phyloP scores from a whole-genome alignment of 2,888 invertebrate species.

The Amphipoea lucens region DNA sequence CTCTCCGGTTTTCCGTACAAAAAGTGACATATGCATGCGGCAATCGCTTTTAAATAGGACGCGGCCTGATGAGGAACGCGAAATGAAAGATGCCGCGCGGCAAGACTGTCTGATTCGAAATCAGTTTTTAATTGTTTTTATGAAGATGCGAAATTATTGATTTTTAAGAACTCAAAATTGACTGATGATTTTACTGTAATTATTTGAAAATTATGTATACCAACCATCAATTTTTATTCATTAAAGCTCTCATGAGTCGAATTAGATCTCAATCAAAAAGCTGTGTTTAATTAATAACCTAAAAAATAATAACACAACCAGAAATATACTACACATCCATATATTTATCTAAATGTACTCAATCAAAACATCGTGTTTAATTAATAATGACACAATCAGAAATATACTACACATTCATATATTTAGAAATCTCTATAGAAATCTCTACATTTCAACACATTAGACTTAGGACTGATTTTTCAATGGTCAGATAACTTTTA shows the following conservation, averaged over 20 bases:
- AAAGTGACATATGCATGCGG: neutral
- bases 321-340: slow-evolving; percentile 8
- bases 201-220: slow-evolving; percentile 9
- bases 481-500: neutral
- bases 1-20: neutral
- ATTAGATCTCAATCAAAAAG: slow-evolving; percentile 61
- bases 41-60: neutral
- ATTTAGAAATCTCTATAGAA: slow-evolving; percentile 10
- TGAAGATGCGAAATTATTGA: neutral
- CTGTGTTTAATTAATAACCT: slow-evolving; percentile 45
- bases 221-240: slow-evolving; percentile 1
- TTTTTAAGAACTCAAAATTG: neutral
- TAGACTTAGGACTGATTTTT: neutral
- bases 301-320: slow-evolving; percentile 2
- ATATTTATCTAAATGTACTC: slow-evolving; percentile 41
- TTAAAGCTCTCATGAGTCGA: slow-evolving; percentile 41
- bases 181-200: slow-evolving; percentile 4
- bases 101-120: neutral
- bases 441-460: neutral
- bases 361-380: slow-evolving; percentile 49
- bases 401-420: slow-evolving; percentile 9
- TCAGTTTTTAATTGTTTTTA: slow-evolving; percentile 1
- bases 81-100: no score
- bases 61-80: neutral
- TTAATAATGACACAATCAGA: slow-evolving; percentile 10